A percentile compares a stretch with the other conserved stretches of the same genome.
Evolutionary conservation across 1,140 invertebrate genomes (phyloP).

Genomic region (Drosophila punjabiensis): DNA sequence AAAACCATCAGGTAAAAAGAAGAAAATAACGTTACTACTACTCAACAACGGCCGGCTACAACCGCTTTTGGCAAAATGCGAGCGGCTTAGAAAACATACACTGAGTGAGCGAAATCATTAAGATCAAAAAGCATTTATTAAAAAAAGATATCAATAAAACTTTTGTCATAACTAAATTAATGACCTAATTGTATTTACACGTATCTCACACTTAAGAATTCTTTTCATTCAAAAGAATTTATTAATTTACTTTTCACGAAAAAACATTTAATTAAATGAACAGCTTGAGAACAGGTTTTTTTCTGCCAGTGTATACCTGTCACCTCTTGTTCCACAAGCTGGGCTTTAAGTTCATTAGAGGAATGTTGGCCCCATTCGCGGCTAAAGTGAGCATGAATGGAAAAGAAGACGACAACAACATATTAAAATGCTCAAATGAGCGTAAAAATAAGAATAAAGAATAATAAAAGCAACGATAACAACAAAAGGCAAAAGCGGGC

Average conservation of each 20-base stretch:
- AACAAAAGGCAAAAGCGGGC: neutral
- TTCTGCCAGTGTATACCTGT: slow-evolving; percentile 13
- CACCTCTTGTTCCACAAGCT: slow-evolving; percentile 9
- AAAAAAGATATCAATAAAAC: no score
- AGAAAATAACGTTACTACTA: slow-evolving; percentile 49
- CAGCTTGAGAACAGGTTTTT: neutral
- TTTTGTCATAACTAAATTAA: neutral
- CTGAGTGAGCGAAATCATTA: neutral
- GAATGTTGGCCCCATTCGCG: slow-evolving; percentile 37
- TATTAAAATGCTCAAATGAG: slow-evolving; percentile 53
- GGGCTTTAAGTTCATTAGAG: slow-evolving; percentile 42
- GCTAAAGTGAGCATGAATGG: slow-evolving; percentile 33
- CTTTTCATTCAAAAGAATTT: neutral
- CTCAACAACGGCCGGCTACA: slow-evolving; percentile 6
- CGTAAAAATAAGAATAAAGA: slow-evolving; percentile 29
- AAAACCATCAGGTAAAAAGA: slow-evolving; percentile 43
- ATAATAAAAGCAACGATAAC: neutral
- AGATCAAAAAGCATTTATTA: no score
- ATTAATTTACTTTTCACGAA: neutral
- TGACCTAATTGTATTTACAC: neutral
- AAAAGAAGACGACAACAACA: slow-evolving; percentile 37
- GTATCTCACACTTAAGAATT: neutral
- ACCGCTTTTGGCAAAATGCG: slow-evolving; percentile 42
- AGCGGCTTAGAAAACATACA: slow-evolving; percentile 15
- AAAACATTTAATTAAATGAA: neutral